Base-by-base conservation (phyloP, 2,797 vertebrate species). In the Rhodeus uyekii region DNA sequence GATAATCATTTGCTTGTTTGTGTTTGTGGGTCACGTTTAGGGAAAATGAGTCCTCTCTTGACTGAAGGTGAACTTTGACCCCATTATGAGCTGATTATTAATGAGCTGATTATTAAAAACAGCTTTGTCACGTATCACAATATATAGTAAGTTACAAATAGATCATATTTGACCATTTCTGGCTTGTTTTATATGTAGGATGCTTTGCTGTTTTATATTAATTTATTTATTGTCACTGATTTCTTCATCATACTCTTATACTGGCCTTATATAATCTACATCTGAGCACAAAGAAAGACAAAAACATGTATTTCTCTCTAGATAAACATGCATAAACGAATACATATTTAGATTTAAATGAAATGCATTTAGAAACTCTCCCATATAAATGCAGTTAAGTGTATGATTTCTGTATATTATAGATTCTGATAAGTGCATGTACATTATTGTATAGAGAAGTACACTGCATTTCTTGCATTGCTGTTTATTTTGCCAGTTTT, bases 231-330 rank as follows among this genome's bases (percentile, higher is more conserved):
- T 78, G 79, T 84, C 85, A 82, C 75, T 87, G 80, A 83, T 89
- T 84, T 86, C 78, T 90, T 86, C 72, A 58, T 85, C 89, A 87
- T 84, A 88, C 88, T 88, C 6, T 46, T 32, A 64, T 64, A 48
- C 24, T 22, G 27, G n/a, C 29, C 55, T 8, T 63, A 63, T 72
- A 64, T 64, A 63, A 61, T 50, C 69, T 29, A 29, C 53, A 60
- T n/a, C 67, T 16, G 50, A 60, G 38, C 27, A 92, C 92, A 91
- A 92, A 90, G 87, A 86, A 88, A 71, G 84, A 80, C 82, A 86
- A 68, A 78, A 89, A 84, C 87, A 84, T 89, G 78, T 80, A 87
- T 88, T 88, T 92, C n/a, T n/a, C n/a, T n/a, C n/a, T n/a, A n/a
- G n/a, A 93, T 93, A 92, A 92, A 92, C 36, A 58, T 58, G n/a